phyloP scores from a whole-genome alignment of 2,113 vertebrate genomes.

The Nematolebias whitei region DNA sequence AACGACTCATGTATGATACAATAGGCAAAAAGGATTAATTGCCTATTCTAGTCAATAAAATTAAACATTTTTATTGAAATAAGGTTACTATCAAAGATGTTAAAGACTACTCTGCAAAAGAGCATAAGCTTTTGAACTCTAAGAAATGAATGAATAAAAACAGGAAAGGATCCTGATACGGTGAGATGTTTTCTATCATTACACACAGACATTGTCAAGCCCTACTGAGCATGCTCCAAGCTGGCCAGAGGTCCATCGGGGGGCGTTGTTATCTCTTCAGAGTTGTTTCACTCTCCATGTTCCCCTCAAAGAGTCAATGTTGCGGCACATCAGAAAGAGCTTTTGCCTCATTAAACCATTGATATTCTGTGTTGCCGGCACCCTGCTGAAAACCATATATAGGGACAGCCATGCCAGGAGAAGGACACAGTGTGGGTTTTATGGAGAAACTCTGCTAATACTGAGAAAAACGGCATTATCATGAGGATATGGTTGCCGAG shows the following conservation, averaged over 20 bases:
- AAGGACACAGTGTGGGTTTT: constrained; percentile 73
- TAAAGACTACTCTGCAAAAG: constrained; percentile 4
- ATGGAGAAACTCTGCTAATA: constrained; percentile 64
- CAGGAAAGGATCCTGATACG: constrained; percentile 2
- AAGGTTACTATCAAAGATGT: constrained; percentile 10
- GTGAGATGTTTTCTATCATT: constrained; percentile 52
- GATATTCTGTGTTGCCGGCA: constrained; percentile 75
- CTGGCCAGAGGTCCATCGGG: constrained; percentile 68
- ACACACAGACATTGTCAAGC: constrained; percentile 60
- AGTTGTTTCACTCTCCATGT: constrained; percentile 69
- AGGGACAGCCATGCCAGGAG: constrained; percentile 62
- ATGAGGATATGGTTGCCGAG: constrained; percentile 51
- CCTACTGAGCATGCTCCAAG: constrained; percentile 72
- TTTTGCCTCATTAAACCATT: constrained; percentile 80
- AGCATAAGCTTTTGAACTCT: constrained; percentile 19
- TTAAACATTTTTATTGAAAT: background rate
- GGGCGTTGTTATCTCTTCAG: constrained; percentile 77
- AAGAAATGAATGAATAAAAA: background rate
- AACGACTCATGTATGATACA: constrained; percentile 37
- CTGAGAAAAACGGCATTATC: constrained; percentile 56
- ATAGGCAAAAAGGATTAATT: background rate
- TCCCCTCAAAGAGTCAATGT: constrained; percentile 78
- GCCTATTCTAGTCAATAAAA: background rate
- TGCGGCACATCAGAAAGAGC: constrained; percentile 77
- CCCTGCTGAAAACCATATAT: constrained; percentile 73